These are phyloP conservation scores for Rhyacophila brunnea DNA, from an alignment of 1,140 invertebrate species.

Conservation along the genomic window DNA sequence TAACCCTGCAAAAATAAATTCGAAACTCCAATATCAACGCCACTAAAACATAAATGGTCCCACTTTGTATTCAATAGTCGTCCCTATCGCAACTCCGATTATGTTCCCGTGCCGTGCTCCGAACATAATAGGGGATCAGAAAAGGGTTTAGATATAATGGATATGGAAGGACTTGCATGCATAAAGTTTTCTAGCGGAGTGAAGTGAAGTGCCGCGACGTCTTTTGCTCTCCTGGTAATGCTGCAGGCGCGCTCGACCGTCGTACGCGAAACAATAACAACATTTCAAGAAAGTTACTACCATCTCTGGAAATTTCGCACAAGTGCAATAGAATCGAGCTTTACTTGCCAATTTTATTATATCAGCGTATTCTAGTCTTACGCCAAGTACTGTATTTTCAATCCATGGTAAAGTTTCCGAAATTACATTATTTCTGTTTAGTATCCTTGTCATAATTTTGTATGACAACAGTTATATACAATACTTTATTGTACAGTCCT, in stretches of 20 bases:
- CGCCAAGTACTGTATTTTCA: too few relatives aligned
- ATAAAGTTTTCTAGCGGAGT: slow-evolving; percentile 13
- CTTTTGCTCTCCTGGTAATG: neutral
- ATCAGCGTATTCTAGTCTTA: neutral
- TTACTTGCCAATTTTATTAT: neutral
- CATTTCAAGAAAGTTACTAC: neutral
- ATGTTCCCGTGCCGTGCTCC: slow-evolving; percentile 16
- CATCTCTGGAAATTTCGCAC: neutral
- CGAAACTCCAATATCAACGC: slow-evolving; percentile 19
- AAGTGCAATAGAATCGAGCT: neutral
- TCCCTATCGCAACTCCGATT: slow-evolving; percentile 29
- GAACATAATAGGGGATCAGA: slow-evolving; percentile 30
- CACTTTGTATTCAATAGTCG: slow-evolving; percentile 35
- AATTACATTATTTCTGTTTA: too few relatives aligned
- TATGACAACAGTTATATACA: too few relatives aligned
- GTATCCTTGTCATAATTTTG: too few relatives aligned
- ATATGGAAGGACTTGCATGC: slow-evolving; percentile 29
- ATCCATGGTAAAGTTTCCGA: too few relatives aligned
- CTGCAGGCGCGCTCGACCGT: neutral
- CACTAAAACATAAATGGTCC: slow-evolving; percentile 26
- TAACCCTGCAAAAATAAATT: slow-evolving; percentile 10
- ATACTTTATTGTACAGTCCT: too few relatives aligned
- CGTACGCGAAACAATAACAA: slow-evolving; percentile 6
- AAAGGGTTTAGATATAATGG: slow-evolving; percentile 32
- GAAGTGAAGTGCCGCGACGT: neutral